Evolutionary conservation across 2,888 invertebrate species (phyloP).

Genomic region (Zaprionus bogoriensis): DNA sequence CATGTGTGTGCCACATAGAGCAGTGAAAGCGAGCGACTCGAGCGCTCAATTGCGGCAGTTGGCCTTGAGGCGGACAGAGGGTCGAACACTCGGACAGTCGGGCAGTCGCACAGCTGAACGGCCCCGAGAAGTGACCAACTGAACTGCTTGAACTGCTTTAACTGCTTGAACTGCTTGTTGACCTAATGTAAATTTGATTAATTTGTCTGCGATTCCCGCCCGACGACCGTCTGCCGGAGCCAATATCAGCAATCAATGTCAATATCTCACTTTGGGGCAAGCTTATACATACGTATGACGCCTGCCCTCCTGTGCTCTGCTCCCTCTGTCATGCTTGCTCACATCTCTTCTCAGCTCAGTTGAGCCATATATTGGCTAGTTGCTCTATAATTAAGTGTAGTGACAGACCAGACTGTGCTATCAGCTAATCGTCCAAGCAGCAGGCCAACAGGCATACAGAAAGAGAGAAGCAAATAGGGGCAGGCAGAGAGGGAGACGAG

Average conservation of each 20-base stretch:
- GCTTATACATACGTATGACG: too few species aligned
- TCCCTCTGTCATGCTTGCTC: too few species aligned
- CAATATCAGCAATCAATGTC: slow-evolving; percentile 32
- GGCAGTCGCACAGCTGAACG: background rate
- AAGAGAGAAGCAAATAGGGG: slow-evolving; percentile 11
- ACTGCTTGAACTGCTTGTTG: slow-evolving; percentile 45
- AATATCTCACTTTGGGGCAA: slow-evolving; percentile 25
- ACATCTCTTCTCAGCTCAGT: too few species aligned
- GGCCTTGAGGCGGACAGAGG: background rate
- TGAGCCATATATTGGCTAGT: slow-evolving; percentile 1
- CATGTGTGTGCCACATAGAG: background rate
- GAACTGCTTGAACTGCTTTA: background rate
- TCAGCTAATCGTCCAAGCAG: slow-evolving; percentile 5
- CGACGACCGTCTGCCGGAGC: too few species aligned
- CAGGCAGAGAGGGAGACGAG: slow-evolving; percentile 7
- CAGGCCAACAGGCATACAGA: background rate
- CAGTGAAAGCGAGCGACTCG: background rate
- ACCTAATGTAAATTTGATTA: slow-evolving; percentile 69
- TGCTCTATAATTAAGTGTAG: slow-evolving; percentile 31
- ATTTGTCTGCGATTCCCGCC: slow-evolving; percentile 43
- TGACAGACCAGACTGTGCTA: slow-evolving; percentile 18
- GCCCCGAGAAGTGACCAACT: background rate
- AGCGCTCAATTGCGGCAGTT: background rate
- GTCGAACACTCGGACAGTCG: too few species aligned
- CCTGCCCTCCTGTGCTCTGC: too few species aligned